These are phyloP conservation scores for Tiphia femorata DNA, from an alignment of 2,888 invertebrate genomes.

Conservation along the genomic window DNA sequence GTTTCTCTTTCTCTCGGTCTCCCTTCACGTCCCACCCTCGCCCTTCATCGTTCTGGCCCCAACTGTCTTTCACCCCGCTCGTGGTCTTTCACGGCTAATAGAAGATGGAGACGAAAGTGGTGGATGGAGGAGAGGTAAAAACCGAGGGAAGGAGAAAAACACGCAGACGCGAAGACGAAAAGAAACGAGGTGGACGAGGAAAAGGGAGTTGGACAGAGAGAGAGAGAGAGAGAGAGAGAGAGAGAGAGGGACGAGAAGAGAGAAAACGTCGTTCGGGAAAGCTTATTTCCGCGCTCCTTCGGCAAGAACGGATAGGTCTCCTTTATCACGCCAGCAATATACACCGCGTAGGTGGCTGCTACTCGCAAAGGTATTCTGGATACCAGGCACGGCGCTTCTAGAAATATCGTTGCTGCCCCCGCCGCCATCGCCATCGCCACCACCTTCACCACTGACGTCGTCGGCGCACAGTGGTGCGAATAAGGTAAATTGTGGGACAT, in stretches of 20 bases:
- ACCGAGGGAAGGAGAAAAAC: conserved; percentile 3
- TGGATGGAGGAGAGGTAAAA: background rate
- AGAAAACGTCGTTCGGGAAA: conserved; percentile 44
- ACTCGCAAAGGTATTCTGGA: conserved; percentile 43
- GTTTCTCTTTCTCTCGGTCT: conserved; percentile 6
- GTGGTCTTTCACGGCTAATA: conserved; percentile 14
- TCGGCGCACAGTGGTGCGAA: too few species aligned
- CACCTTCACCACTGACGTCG: background rate
- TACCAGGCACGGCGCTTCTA: conserved; percentile 36
- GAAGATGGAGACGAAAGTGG: too few species aligned
- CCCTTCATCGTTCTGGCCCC: background rate
- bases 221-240: conserved; percentile 17
- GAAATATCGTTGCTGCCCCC: conserved; percentile 40
- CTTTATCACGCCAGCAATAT: conserved; percentile 50
- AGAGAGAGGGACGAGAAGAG: conserved; percentile 17
- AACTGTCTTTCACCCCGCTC: background rate
- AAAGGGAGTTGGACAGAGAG: conserved; percentile 3
- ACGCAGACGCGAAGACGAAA: conserved; percentile 13
- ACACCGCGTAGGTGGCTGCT: conserved; percentile 37
- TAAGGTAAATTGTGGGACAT: too few species aligned
- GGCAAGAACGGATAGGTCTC: conserved; percentile 49
- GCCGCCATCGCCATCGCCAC: conserved; percentile 26
- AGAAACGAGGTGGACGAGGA: conserved; percentile 16
- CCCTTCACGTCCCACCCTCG: background rate
- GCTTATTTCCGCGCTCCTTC: conserved; percentile 51